These are phyloP conservation scores for Paguma larvata DNA, from an alignment of 2,797 vertebrate species.

Conservation along the genomic window DNA sequence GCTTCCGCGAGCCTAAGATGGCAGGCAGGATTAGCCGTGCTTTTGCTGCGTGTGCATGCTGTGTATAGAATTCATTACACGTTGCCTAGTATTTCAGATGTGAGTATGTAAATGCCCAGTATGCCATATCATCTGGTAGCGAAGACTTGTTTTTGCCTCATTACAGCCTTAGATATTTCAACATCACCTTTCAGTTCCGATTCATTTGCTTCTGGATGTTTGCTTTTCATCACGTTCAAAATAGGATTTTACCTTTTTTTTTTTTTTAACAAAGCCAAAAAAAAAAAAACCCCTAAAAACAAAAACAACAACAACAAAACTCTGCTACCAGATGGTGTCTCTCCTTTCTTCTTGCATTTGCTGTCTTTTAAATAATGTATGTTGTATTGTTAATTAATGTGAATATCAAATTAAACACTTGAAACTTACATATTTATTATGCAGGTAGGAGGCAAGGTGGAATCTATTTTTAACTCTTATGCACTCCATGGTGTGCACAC, in stretches of 20 bases:
- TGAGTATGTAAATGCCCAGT: conserved; percentile 91
- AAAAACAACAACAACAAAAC: conserved; percentile 80
- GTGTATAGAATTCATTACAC: conserved; percentile 92
- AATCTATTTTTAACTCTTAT: conserved; percentile 93
- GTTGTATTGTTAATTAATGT: conserved; percentile 94
- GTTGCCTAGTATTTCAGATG: conserved; percentile 90
- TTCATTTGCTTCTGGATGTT: conserved; percentile 87
- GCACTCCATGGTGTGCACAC: conserved; percentile 83
- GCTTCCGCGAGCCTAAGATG: conserved; percentile 91
- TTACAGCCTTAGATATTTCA: conserved; percentile 87
- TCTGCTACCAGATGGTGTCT: conserved; percentile 90
- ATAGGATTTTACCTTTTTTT: conserved; percentile 78
- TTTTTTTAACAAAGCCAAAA: conserved; percentile 78
- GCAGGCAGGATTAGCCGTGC: conserved; percentile 92
- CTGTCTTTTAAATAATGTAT: conserved; percentile 93
- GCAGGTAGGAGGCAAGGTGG: conserved; percentile 90
- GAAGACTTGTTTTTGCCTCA: conserved; percentile 87
- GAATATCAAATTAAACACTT: conserved; percentile 93
- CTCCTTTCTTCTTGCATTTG: conserved; percentile 89
- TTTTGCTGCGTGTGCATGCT: conserved; percentile 91
- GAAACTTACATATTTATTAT: conserved; percentile 92
- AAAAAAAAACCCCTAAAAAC: conserved; percentile 78
- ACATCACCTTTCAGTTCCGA: conserved; percentile 89
- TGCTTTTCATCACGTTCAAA: conserved; percentile 88
- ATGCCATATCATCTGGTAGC: conserved; percentile 88